These are phyloP conservation scores for Calypte anna DNA, from an alignment of 2,113 vertebrate species.

Conservation along the genomic window DNA sequence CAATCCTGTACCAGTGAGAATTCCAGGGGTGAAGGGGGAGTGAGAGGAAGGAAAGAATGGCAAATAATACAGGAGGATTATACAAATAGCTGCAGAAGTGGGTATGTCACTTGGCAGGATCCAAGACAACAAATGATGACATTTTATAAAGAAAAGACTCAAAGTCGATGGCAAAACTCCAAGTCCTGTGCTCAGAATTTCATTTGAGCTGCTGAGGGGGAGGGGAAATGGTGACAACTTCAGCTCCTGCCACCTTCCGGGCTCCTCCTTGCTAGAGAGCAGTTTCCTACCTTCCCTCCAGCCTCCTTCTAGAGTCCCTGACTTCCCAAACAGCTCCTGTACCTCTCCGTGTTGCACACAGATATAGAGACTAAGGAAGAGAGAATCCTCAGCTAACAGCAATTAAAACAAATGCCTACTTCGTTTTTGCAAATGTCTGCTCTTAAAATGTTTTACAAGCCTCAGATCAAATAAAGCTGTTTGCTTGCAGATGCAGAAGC, in stretches of 20 bases:
- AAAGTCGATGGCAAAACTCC: conserved; percentile 37
- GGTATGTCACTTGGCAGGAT: neutral
- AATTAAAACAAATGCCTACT: neutral
- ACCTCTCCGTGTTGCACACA: too few species aligned
- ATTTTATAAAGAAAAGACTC: conserved; percentile 42
- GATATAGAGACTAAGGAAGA: neutral
- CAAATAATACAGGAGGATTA: neutral
- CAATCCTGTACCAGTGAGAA: neutral
- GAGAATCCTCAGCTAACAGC: neutral
- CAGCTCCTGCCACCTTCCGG: neutral
- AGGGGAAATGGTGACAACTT: neutral
- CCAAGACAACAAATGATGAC: conserved; percentile 12
- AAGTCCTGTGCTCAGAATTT: conserved; percentile 7
- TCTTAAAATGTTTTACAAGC: neutral
- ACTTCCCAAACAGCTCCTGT: neutral
- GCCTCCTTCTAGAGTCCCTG: neutral
- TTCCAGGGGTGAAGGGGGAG: neutral
- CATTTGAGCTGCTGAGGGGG: neutral
- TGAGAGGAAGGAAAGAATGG: neutral
- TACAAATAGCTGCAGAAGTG: neutral
- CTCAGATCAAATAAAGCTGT: neutral
- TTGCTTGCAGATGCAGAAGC: neutral
- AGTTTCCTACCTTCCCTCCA: neutral
- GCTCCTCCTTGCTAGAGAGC: neutral
- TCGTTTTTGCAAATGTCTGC: neutral